Conservation (phyloP, 1,140 invertebrate genomes). For the Eupeodes corollae region DNA sequence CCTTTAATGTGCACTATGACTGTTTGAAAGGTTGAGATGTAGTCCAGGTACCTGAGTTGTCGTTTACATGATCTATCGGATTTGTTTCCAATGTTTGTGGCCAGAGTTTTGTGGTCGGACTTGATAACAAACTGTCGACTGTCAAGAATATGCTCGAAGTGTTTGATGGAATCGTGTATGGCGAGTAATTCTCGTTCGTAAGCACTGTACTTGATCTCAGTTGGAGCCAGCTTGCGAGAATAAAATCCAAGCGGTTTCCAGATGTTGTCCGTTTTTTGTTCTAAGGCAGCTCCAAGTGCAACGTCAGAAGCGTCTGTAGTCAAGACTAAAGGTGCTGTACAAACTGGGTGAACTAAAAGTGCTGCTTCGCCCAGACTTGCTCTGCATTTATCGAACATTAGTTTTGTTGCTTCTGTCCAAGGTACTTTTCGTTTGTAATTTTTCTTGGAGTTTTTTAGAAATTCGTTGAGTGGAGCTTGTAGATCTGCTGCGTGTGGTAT, state of each 20-base stretch:
- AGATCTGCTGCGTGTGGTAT: constrained; percentile 19
- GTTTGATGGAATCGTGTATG: no score
- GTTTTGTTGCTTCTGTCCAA: constrained; percentile 4
- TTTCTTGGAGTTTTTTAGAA: constrained; percentile 12
- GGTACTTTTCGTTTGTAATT: constrained; percentile 13
- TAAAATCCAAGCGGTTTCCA: neutral
- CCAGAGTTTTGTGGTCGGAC: no score
- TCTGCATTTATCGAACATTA: no score
- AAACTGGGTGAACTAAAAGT: neutral
- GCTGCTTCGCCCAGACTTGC: neutral
- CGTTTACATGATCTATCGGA: no score
- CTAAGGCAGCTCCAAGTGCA: neutral
- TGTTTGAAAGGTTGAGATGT: constrained; percentile 10
- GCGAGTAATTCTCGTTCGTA: no score
- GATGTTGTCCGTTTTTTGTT: neutral
- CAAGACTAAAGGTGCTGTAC: neutral
- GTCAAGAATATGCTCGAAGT: no score
- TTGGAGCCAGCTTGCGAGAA: no score
- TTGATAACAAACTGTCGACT: no score
- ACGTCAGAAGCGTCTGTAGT: neutral
- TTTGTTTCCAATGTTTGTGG: no score
- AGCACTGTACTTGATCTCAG: no score
- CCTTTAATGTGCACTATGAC: constrained; percentile 18
- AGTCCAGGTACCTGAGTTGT: no score
- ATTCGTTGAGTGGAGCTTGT: constrained; percentile 13